Evolutionary conservation across 2,113 vertebrate genomes (phyloP), one percentile per base, ranked within the genome.

Genomic region (Tragulus kanchil): DNA sequence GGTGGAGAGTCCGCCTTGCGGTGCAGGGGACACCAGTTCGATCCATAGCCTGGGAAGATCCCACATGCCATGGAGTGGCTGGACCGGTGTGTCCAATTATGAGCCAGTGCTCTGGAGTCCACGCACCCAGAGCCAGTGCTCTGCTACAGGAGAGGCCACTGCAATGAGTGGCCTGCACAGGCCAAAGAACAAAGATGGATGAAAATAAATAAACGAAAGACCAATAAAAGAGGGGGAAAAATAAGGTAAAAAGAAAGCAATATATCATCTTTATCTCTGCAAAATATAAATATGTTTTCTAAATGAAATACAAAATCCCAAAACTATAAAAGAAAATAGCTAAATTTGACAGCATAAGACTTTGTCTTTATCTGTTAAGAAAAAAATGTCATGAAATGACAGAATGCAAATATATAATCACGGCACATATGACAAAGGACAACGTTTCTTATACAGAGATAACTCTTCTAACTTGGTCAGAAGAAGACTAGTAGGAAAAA

Each of bases 241-340:
- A 36, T 36, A 91, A 95, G 12, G 7, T n/a, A 96, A 96, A 86
- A 93, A 90, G 82, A 77, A 95, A 87, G 61, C 13, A 86, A 83
- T 2, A 28, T 3, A 77, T 31, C 69, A 62, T 45, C 6, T 52
- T 89, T 71, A 87, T 65, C 75, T 75, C 67, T 48, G 79, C 25
- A 54, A 73, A 96, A 64, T 42, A 21, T 67, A 92, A 84, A 79
- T 56, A 19, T 31, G 21, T n/a, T 94, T 89, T 75, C 79, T 92
- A 90, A 93, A 16, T 64, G 65, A 96, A 58, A 92, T 54, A 62
- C 9, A 82, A 96, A 85, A 78, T 87, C 56, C 23, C 28, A 59
- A 84, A 84, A 77, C 52, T 90, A 58, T 13, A 83, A 11, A 87
- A 90, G n/a, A 75, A 82, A 86, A 90, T 11, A 42, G 21, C 26